Conservation (phyloP, 2,113 vertebrate genomes). For the Hippocampus abdominalis region DNA sequence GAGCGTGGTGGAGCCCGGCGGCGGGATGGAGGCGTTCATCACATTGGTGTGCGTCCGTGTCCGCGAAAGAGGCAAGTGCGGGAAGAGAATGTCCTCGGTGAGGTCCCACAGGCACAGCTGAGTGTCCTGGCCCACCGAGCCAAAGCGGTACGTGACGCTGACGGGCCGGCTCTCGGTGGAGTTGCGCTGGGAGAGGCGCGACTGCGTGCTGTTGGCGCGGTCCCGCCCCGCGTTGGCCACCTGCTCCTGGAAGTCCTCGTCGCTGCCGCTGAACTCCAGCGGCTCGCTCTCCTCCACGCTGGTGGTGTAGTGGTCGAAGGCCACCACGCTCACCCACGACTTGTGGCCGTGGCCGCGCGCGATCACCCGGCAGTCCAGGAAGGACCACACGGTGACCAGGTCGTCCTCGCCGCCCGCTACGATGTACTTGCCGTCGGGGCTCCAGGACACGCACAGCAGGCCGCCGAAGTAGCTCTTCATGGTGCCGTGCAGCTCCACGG, state of each 20-base stretch:
- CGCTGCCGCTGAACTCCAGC: constrained; percentile 92
- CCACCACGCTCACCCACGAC: constrained; percentile 97
- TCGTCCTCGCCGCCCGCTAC: constrained; percentile 97
- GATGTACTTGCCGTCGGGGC: constrained; percentile 95
- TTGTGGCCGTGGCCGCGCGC: constrained; percentile 95
- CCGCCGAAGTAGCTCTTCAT: constrained; percentile 99
- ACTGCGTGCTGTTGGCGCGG: constrained; percentile 93
- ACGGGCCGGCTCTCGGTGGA: constrained; percentile 95
- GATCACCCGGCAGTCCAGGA: constrained; percentile 92
- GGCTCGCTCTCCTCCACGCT: constrained; percentile 95
- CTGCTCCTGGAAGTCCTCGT: constrained; percentile 98
- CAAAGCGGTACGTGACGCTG: constrained; percentile 94
- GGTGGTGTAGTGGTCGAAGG: constrained; percentile 95
- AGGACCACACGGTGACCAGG: constrained; percentile 97
- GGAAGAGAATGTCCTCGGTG: constrained; percentile 98
- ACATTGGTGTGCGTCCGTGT: constrained; percentile 98
- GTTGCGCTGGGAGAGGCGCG: constrained; percentile 95
- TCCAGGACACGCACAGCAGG: constrained; percentile 96
- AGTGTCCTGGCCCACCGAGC: constrained; percentile 98
- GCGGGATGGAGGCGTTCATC: constrained; percentile 92
- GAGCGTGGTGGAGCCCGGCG: constrained; percentile 62
- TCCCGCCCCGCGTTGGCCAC: constrained; percentile 86
- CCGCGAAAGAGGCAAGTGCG: constrained; percentile 93
- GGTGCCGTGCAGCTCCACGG: constrained; percentile 92
- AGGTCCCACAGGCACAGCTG: constrained; percentile 99